These are phyloP conservation scores for Coluber constrictor DNA, from an alignment of 2,797 vertebrate species.

Conservation along the genomic window DNA sequence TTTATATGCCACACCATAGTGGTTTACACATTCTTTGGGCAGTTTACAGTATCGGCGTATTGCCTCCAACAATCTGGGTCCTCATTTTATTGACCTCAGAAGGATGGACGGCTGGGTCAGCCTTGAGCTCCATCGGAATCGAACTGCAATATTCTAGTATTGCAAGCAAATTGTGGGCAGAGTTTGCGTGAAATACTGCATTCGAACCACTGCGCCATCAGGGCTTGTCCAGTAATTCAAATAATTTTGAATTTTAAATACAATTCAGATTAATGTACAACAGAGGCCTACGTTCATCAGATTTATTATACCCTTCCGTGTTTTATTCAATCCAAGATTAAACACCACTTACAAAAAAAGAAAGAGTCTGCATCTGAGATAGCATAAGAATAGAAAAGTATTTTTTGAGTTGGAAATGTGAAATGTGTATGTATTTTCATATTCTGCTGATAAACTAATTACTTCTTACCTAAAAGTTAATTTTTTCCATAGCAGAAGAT, in stretches of 20 bases:
- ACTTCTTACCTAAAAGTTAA: not conserved
- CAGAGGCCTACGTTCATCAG: not conserved
- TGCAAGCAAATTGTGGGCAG: not conserved
- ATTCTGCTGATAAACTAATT: not conserved
- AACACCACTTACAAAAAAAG: not conserved
- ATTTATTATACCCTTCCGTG: not conserved
- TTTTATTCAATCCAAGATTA: not conserved
- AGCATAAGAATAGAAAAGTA: not conserved
- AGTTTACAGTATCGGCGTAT: not conserved
- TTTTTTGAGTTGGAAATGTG: not conserved
- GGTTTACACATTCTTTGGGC: not conserved
- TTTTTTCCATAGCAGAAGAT: conserved; percentile 80
- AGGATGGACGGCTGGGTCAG: not conserved
- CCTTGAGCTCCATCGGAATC: not conserved
- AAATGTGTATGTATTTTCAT: not conserved
- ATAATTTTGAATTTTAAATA: not conserved
- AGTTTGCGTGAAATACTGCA: not conserved
- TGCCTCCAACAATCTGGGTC: not conserved
- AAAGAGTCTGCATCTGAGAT: not conserved
- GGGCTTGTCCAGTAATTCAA: not conserved
- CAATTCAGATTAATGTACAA: not conserved
- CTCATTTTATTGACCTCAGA: not conserved
- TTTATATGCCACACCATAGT: not conserved
- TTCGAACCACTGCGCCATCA: not conserved
- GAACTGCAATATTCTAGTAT: no score